phyloP scores from a whole-genome alignment of 2,888 invertebrate genomes.

The Shargacucullia verbasci region DNA sequence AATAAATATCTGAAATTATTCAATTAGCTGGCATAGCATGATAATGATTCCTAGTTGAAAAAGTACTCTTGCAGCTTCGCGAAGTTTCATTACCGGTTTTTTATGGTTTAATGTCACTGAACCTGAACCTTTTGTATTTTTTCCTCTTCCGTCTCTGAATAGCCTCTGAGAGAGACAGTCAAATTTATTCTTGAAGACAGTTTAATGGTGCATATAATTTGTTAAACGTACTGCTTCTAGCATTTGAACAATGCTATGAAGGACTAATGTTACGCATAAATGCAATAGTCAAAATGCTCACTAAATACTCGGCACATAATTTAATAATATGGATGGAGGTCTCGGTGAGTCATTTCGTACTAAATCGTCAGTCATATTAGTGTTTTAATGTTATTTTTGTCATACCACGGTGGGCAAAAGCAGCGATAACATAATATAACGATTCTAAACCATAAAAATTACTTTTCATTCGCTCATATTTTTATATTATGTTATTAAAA shows the following conservation, averaged over 20 bases:
- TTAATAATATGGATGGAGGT: background rate
- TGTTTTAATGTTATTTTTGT: too few species aligned
- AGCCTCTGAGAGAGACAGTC: slow-evolving; percentile 53
- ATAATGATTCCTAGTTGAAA: slow-evolving; percentile 52
- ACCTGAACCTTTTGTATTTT: slow-evolving; percentile 53
- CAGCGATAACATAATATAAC: too few species aligned
- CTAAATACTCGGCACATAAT: slow-evolving; percentile 3
- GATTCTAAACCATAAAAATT: too few species aligned
- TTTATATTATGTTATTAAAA: too few species aligned
- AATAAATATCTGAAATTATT: slow-evolving; percentile 44
- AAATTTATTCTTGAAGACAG: slow-evolving; percentile 61
- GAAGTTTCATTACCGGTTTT: slow-evolving; percentile 59
- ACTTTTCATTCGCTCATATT: too few species aligned
- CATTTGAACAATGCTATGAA: slow-evolving; percentile 8
- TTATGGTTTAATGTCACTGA: slow-evolving; percentile 55
- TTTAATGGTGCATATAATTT: slow-evolving; percentile 59
- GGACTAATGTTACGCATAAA: background rate
- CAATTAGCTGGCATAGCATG: slow-evolving; percentile 33
- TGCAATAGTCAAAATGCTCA: slow-evolving; percentile 2
- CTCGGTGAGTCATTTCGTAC: background rate
- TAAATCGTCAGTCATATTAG: slow-evolving; percentile 1
- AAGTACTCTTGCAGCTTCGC: slow-evolving; percentile 56
- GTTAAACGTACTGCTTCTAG: slow-evolving; percentile 29
- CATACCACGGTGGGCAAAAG: background rate
- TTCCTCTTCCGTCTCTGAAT: slow-evolving; percentile 46